These are phyloP conservation scores for Phasia obesa DNA, from an alignment of 2,888 invertebrate genomes.

Conservation along the genomic window DNA sequence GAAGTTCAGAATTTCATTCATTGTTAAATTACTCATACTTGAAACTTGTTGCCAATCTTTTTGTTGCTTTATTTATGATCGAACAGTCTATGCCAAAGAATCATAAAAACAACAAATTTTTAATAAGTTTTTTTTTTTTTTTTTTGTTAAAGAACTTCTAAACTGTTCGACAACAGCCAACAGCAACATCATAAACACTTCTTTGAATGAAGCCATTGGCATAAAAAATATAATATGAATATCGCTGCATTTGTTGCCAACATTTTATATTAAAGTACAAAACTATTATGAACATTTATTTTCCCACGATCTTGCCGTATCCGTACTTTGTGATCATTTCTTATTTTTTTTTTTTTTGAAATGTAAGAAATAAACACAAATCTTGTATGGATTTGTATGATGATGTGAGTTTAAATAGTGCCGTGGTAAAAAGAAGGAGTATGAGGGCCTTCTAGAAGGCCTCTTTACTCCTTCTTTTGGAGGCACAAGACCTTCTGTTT, in stretches of 20 bases:
- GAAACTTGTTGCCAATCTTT: constrained; percentile 34
- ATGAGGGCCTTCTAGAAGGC: too few species aligned
- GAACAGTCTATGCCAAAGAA: constrained; percentile 2
- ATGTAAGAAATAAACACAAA: constrained; percentile 42
- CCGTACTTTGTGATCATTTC: constrained; percentile 42
- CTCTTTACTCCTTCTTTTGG: too few species aligned
- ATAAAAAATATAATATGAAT: not conserved
- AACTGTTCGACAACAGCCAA: not conserved
- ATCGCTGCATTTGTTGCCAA: constrained; percentile 50
- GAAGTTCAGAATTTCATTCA: constrained; percentile 44
- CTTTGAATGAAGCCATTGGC: constrained; percentile 33
- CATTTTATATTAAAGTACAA: constrained; percentile 48
- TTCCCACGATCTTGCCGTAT: constrained; percentile 70
- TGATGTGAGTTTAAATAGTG: too few species aligned
- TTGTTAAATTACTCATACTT: constrained; percentile 45
- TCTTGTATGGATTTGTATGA: constrained; percentile 2
- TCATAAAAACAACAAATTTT: constrained; percentile 34
- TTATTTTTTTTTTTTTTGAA: not conserved
- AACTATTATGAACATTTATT: constrained; percentile 63
- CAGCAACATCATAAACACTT: constrained; percentile 22
- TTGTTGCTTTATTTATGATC: constrained; percentile 1
- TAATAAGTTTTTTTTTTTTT: constrained; percentile 42
- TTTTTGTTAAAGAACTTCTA: too few species aligned
- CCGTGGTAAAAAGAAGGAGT: too few species aligned
- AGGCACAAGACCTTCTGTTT: too few species aligned